Base-by-base conservation (phyloP, 1,140 invertebrate species). In the Magallana gigas region DNA sequence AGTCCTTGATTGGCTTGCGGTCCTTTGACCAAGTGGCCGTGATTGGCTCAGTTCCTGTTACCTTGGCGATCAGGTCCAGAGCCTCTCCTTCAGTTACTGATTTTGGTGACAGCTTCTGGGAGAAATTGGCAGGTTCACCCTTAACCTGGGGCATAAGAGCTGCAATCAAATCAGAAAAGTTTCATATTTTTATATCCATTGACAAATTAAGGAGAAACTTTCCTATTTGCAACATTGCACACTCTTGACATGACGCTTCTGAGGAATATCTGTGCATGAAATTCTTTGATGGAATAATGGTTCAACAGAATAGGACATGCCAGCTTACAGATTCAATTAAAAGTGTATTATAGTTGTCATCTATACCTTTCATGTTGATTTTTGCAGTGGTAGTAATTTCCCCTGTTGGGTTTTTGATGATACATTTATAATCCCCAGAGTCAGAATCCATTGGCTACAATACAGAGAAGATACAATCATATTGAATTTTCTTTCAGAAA, bases 351-450 rank as follows among this genome's bases (percentile, higher is more conserved):
- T 5, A 36, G 36, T 36, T 36, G 36, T 3, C 0, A 36, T 36
- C 36, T 86, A 96, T 96, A 98, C 98, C 98, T 97, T 99, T 98
- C 95, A 99, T 98, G 95, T 98, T 98, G 0, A 99, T 94, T 12
- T 96, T 96, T 81, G 98, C 97, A 85, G 97, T 96, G 80, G 98
- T 96, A 81, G 96, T 96, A 16, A 97, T 96, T 96, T 98, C 97
- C 36, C 98, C 98, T 95, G 98, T 98, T 90, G 97, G 96, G 93
- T 98, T 99, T 84, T 97, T 97, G 7, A 98, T 98, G 57, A 97
- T 95, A 7, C 98, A 97, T 92, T 98, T 97, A 93, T 98, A 99
- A 14, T 95, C 96, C 36, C 98, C 98, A 95, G 98, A 97, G 94
- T 98, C 97, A 86, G 91, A 90, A 9, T 93, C 91, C 83, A 87